A percentile compares a stretch with the other conserved stretches of the same genome.
phyloP scores from a whole-genome alignment of 2,888 invertebrate species.

The Pandemis heparana region DNA sequence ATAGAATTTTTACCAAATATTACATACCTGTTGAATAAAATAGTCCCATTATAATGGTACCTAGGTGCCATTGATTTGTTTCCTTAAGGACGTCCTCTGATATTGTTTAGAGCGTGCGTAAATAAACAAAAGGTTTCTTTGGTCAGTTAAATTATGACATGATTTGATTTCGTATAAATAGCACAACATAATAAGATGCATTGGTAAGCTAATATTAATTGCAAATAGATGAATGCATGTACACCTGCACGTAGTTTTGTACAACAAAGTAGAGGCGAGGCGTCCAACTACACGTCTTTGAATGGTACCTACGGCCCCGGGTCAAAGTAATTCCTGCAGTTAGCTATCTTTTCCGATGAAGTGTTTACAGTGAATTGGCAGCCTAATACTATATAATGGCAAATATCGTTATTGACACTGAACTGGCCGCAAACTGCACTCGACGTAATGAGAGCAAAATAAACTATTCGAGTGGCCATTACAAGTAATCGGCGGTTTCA shows the following conservation, averaged over 20 bases:
- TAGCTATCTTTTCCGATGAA: constrained; percentile 62
- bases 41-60: too few relatives aligned
- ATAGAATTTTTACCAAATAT: too few relatives aligned
- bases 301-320: constrained; percentile 62
- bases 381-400: constrained; percentile 61
- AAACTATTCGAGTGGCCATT: constrained; percentile 45
- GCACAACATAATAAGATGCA: too few relatives aligned
- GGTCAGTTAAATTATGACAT: too few relatives aligned
- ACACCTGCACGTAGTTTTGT: not conserved
- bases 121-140: too few relatives aligned
- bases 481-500: constrained; percentile 20
- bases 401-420: constrained; percentile 61
- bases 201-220: constrained; percentile 7
- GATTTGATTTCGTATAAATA: too few relatives aligned
- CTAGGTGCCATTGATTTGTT: not conserved
- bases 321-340: constrained; percentile 59
- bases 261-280: constrained; percentile 48
- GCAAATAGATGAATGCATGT: constrained; percentile 47
- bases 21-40: too few relatives aligned
- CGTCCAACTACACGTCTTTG: constrained; percentile 52
- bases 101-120: too few relatives aligned
- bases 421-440: constrained; percentile 47
- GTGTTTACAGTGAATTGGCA: constrained; percentile 63
- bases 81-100: not conserved
- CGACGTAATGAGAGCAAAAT: constrained; percentile 42